Evolutionary conservation across 2,113 vertebrate species (phyloP).

Genomic region (Struthio camelus): DNA sequence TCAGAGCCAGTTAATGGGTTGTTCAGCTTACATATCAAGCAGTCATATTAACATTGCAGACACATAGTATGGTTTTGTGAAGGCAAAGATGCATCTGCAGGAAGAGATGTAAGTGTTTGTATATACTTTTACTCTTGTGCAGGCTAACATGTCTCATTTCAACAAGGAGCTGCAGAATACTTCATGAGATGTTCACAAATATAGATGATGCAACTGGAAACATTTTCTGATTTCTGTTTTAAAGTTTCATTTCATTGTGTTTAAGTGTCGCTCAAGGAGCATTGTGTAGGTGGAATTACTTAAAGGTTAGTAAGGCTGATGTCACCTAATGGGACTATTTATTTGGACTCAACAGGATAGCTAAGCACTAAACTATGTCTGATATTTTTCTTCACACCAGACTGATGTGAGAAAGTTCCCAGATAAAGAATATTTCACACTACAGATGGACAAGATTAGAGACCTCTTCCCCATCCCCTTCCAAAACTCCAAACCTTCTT

Average conservation of each 20-base stretch:
- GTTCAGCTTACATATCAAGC: not conserved
- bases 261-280: constrained; percentile 13
- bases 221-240: not conserved
- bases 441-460: not conserved
- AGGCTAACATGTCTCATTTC: not conserved
- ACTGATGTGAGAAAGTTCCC: not conserved
- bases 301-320: constrained; percentile 63
- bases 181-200: not conserved
- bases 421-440: not conserved
- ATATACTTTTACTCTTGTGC: not conserved
- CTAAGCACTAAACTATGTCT: constrained; percentile 61
- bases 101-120: not conserved
- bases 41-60: not conserved
- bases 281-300: constrained; percentile 62
- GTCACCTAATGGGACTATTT: constrained; percentile 56
- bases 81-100: fast-evolving
- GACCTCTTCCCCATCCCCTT: not conserved
- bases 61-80: not conserved
- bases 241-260: not conserved
- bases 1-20: not conserved
- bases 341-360: constrained; percentile 28
- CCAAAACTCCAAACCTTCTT: not conserved
- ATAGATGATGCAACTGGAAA: constrained; percentile 45
- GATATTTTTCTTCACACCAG: not conserved
- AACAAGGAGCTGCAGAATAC: not conserved